phyloP scores from a whole-genome alignment of 2,888 invertebrate genomes.

The Cephus pygmeus region DNA sequence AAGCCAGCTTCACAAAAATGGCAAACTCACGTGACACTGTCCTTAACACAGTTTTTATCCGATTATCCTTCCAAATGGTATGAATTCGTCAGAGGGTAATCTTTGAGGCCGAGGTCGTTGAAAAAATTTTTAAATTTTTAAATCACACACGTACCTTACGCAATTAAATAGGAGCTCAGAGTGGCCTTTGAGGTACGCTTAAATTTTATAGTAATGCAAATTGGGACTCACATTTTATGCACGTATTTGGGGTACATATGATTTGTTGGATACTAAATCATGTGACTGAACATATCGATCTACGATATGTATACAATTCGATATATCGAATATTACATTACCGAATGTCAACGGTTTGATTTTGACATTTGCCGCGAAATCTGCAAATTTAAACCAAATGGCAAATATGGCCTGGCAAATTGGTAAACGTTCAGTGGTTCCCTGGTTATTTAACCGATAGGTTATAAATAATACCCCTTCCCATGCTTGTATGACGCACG shows the following conservation, averaged over 20 bases:
- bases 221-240: not conserved
- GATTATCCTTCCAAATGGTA: not conserved
- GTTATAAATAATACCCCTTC: not conserved
- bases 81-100: not conserved
- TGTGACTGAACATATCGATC: not conserved
- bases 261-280: not conserved
- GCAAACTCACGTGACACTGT: not conserved
- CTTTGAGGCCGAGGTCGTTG: not conserved
- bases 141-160: not conserved
- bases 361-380: not conserved
- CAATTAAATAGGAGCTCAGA: not conserved
- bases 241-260: not conserved
- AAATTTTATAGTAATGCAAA: not conserved
- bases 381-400: not conserved
- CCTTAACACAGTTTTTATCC: not conserved
- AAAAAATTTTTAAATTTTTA: not conserved
- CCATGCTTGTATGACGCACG: constrained; percentile 1
- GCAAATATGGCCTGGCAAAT: constrained; percentile 1
- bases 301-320: not conserved
- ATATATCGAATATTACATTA: not conserved
- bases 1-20: not conserved
- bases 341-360: not conserved
- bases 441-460: not conserved
- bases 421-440: not conserved
- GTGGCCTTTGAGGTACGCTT: not conserved